These are phyloP conservation scores for Pygmarrhopalites habei DNA, from an alignment of 1,140 invertebrate genomes.

Conservation along the genomic window DNA sequence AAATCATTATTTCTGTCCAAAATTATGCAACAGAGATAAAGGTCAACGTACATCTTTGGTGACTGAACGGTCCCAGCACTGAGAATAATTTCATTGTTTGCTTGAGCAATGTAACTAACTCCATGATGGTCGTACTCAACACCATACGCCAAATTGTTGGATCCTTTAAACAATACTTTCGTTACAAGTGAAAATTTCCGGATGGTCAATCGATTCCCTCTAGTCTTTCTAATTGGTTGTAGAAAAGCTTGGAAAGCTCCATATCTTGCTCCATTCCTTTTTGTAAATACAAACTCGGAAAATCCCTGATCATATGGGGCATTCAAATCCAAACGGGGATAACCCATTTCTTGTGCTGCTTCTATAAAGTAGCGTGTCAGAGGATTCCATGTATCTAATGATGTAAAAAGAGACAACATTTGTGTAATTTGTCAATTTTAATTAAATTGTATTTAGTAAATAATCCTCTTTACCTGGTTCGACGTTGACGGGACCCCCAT, in stretches of 20 bases:
- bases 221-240: slow-evolving; percentile 9
- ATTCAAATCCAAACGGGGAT: slow-evolving; percentile 56
- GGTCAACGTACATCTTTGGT: too few relatives aligned
- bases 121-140: slow-evolving; percentile 34
- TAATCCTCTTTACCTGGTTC: too few relatives aligned
- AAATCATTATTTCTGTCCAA: too few relatives aligned
- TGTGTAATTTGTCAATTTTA: too few relatives aligned
- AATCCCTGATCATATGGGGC: slow-evolving; percentile 41
- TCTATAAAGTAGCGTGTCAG: slow-evolving; percentile 51
- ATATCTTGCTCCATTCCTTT: slow-evolving; percentile 23
- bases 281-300: slow-evolving; percentile 26
- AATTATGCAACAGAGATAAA: too few relatives aligned
- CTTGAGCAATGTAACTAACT: slow-evolving; percentile 12
- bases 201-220: slow-evolving; percentile 17
- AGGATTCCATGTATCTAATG: slow-evolving; percentile 33
- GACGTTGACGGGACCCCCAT: slow-evolving; percentile 40
- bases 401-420: too few relatives aligned
- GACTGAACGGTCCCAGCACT: slow-evolving; percentile 40
- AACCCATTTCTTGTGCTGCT: slow-evolving; percentile 63
- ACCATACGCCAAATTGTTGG: slow-evolving; percentile 29
- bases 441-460: too few relatives aligned
- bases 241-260: slow-evolving; percentile 32
- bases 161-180: slow-evolving; percentile 31
- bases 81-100: slow-evolving; percentile 37
- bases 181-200: slow-evolving; percentile 21